Conservation (phyloP, 2,113 vertebrate species). For the Archilochus colubris region DNA sequence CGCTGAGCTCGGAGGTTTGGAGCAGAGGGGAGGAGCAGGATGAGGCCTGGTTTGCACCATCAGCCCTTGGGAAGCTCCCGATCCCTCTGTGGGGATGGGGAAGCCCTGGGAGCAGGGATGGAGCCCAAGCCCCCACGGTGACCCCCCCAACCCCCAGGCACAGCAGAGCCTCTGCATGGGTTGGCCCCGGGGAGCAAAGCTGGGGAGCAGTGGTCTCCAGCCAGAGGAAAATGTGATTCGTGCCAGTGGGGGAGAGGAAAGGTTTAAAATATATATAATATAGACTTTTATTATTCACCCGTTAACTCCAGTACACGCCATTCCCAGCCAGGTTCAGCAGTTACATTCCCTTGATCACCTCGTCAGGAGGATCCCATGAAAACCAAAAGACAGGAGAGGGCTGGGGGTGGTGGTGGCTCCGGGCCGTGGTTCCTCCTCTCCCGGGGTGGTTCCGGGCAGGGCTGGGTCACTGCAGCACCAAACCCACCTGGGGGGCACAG, state of each 20-base stretch:
- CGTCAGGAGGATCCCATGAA: conserved; percentile 71
- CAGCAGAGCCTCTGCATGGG: neutral
- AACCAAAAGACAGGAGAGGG: conserved; percentile 51
- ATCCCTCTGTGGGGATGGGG: no score
- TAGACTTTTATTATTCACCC: conserved; percentile 87
- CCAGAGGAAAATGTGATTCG: conserved; percentile 26
- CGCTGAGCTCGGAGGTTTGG: no score
- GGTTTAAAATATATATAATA: conserved; percentile 84
- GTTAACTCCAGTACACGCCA: conserved; percentile 82
- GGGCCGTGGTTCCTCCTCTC: neutral
- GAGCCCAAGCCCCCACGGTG: no score
- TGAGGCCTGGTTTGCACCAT: no score
- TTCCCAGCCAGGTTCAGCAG: conserved; percentile 79
- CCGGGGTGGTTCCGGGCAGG: conserved; percentile 31
- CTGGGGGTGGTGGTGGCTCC: conserved; percentile 23
- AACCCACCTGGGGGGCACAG: conserved; percentile 82
- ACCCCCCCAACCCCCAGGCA: neutral
- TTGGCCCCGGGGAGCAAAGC: neutral
- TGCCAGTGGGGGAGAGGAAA: conserved; percentile 73
- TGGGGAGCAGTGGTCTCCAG: no score
- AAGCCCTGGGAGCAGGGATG: no score
- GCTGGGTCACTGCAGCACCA: conserved; percentile 92
- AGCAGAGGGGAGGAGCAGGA: no score
- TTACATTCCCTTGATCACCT: conserved; percentile 78
- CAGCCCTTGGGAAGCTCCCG: no score